Evolutionary conservation across 2,888 invertebrate genomes (phyloP).

Genomic region (Acanthosoma haemorrhoidale): DNA sequence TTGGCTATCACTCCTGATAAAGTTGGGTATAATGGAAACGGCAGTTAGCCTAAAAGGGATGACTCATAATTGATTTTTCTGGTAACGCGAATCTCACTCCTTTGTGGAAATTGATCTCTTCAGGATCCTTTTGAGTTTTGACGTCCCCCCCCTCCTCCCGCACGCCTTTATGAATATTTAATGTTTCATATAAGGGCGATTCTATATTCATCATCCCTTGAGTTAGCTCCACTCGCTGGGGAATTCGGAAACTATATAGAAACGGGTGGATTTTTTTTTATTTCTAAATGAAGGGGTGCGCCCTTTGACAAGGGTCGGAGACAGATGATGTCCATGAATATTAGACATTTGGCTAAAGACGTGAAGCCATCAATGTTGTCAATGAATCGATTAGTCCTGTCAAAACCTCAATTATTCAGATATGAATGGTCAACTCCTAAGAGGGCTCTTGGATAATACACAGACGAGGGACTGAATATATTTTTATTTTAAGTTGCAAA

Average conservation of each 20-base stretch:
- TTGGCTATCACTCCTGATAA: too few relatives aligned
- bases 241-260: background rate
- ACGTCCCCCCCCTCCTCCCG: constrained; percentile 16
- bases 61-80: background rate
- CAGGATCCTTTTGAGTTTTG: constrained; percentile 12
- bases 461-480: too few relatives aligned
- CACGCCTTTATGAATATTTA: constrained; percentile 12
- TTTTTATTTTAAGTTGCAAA: too few relatives aligned
- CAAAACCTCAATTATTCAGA: background rate
- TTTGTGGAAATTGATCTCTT: constrained; percentile 5
- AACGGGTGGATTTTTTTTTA: background rate
- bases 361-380: constrained; percentile 6
- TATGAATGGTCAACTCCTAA: background rate
- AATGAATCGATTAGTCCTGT: constrained; percentile 10
- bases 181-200: constrained; percentile 14
- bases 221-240: background rate
- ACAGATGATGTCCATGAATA: background rate
- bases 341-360: constrained; percentile 11
- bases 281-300: constrained; percentile 8
- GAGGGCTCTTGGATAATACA: too few relatives aligned
- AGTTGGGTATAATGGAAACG: background rate
- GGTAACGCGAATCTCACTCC: background rate
- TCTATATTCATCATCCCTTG: constrained; percentile 4
- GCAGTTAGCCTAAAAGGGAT: background rate
- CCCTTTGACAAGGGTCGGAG: constrained; percentile 15